These are phyloP conservation scores for Corticium candelabrum DNA, from an alignment of 37 sponge, comb jelly and placozoan genomes.

Conservation along the genomic window DNA sequence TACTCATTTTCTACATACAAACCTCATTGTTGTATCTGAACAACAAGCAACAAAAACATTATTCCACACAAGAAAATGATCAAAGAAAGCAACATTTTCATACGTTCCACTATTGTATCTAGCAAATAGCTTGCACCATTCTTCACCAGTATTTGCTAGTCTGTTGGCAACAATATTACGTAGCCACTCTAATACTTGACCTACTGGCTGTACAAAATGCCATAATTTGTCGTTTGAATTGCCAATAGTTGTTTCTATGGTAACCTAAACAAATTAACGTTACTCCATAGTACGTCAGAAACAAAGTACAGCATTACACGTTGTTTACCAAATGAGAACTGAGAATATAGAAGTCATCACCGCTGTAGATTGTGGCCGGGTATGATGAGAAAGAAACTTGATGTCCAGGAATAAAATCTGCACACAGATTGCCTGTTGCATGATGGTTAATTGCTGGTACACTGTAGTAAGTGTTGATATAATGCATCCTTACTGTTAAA, in stretches of 20 bases:
- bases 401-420: slow-evolving; percentile 33
- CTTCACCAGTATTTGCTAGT: slow-evolving; percentile 52
- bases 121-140: slow-evolving; percentile 56
- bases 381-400: slow-evolving; percentile 78
- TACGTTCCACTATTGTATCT: slow-evolving; percentile 87
- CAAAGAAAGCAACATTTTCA: neutral
- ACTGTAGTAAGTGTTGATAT: too few species aligned
- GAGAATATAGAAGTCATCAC: slow-evolving; percentile 81
- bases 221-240: slow-evolving; percentile 63
- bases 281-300: neutral
- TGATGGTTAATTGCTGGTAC: too few species aligned
- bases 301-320: neutral
- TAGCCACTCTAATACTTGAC: slow-evolving; percentile 68
- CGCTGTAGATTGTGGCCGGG: slow-evolving; percentile 68
- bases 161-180: slow-evolving; percentile 75
- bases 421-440: too few species aligned
- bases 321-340: slow-evolving; percentile 69
- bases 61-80: neutral
- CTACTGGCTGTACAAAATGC: slow-evolving; percentile 46
- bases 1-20: too few species aligned
- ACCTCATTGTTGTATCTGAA: slow-evolving; percentile 18
- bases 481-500: too few species aligned
- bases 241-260: slow-evolving; percentile 88
- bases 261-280: slow-evolving; percentile 28
- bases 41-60: neutral